phyloP scores from a whole-genome alignment of 2,797 vertebrate species.

The Melanotaenia boesemani region DNA sequence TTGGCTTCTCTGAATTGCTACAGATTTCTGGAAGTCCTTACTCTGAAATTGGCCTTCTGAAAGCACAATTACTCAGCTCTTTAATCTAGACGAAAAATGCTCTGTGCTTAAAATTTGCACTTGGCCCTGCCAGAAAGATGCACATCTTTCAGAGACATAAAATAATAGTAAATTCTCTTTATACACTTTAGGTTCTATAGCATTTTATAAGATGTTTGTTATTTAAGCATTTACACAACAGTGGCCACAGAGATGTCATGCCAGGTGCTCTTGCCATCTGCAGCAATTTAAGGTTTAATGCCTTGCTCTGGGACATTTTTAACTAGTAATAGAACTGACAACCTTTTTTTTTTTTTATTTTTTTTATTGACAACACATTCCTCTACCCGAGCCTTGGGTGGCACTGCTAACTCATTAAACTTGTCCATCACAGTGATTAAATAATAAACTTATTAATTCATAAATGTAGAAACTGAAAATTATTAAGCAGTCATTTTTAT shows the following conservation, averaged over 20 bases:
- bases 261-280: background rate
- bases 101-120: conserved; percentile 14
- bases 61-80: conserved; percentile 13
- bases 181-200: background rate
- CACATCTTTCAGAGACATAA: background rate
- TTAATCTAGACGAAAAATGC: conserved; percentile 7
- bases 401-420: background rate
- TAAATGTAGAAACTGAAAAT: background rate
- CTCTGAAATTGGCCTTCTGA: background rate
- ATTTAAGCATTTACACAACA: background rate
- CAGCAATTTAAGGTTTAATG: background rate
- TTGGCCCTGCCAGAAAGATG: background rate
- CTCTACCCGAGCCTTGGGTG: background rate
- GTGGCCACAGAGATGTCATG: background rate
- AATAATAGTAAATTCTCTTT: background rate
- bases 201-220: background rate
- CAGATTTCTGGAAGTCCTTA: conserved; percentile 18
- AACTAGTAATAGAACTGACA: background rate
- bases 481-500: background rate
- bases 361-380: background rate
- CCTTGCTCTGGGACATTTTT: background rate
- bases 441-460: background rate
- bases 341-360: background rate
- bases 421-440: background rate
- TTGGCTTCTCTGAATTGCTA: conserved; percentile 12